Evolutionary conservation across 2,113 vertebrate genomes (phyloP).

Genomic region (Prunella himalayana): DNA sequence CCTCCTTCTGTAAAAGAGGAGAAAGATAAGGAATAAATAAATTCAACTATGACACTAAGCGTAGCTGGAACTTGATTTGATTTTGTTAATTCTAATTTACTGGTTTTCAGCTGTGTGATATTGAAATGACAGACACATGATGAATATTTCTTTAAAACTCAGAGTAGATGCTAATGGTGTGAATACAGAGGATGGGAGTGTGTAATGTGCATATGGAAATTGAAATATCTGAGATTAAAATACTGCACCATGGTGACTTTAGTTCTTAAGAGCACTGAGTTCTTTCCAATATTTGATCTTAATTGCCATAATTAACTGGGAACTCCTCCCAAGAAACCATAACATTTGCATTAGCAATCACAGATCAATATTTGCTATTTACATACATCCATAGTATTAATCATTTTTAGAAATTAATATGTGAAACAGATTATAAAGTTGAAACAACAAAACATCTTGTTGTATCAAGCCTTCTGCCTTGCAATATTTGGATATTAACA

Average conservation of each 20-base stretch:
- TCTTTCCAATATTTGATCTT: neutral
- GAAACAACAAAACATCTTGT: neutral
- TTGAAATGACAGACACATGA: neutral
- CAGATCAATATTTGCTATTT: neutral
- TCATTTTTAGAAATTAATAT: neutral
- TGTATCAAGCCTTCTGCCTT: neutral
- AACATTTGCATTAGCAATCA: neutral
- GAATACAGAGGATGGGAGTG: neutral
- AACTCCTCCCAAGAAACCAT: neutral
- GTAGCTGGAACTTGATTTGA: neutral
- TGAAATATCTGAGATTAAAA: neutral
- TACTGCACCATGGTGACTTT: neutral
- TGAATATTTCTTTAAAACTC: neutral
- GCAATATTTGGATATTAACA: neutral
- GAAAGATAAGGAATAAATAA: neutral
- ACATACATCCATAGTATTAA: neutral
- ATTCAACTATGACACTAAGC: neutral
- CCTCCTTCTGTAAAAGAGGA: neutral
- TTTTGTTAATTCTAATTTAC: neutral
- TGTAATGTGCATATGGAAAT: neutral
- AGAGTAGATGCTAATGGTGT: neutral
- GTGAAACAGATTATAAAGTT: neutral
- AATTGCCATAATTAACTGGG: neutral
- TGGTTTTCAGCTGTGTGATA: neutral
- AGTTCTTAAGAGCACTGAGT: neutral